phyloP scores from a whole-genome alignment of 1,140 invertebrate genomes.

The Oreohelix idahoensis region DNA sequence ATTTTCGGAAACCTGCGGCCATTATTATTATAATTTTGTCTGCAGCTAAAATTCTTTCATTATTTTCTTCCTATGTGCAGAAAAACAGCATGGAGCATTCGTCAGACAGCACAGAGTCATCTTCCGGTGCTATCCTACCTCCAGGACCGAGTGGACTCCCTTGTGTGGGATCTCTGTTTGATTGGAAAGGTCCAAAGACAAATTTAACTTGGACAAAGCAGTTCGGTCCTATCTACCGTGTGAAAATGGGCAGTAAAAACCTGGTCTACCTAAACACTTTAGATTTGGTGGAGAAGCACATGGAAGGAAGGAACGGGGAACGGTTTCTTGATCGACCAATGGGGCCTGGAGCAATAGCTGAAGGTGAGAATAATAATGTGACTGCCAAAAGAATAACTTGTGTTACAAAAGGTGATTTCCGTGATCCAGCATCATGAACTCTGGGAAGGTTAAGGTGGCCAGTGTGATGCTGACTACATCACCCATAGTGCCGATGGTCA shows the following conservation, averaged over 20 bases:
- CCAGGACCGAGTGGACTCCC: slow-evolving; percentile 39
- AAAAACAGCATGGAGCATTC: neutral
- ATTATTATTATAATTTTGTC: no score
- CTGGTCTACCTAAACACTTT: slow-evolving; percentile 49
- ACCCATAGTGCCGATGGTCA: no score
- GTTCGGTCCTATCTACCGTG: slow-evolving; percentile 44
- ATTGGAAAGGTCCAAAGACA: slow-evolving; percentile 48
- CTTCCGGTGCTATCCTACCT: neutral
- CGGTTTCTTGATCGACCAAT: slow-evolving; percentile 39
- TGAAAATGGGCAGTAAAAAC: slow-evolving; percentile 41
- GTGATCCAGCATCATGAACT: no score
- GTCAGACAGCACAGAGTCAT: neutral
- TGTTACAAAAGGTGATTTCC: no score
- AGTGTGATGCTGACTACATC: no score
- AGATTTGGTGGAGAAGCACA: slow-evolving; percentile 41
- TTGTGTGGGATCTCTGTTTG: slow-evolving; percentile 21
- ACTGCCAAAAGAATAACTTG: no score
- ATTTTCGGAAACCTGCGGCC: no score
- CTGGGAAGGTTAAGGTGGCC: no score
- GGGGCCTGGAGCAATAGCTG: slow-evolving; percentile 44
- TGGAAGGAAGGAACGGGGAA: slow-evolving; percentile 39
- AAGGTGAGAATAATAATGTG: slow-evolving; percentile 38
- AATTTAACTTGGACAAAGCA: slow-evolving; percentile 43
- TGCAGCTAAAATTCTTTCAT: no score
- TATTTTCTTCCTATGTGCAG: neutral